Conservation (phyloP, 2,113 vertebrate species). For the Vanacampus margaritifer region DNA sequence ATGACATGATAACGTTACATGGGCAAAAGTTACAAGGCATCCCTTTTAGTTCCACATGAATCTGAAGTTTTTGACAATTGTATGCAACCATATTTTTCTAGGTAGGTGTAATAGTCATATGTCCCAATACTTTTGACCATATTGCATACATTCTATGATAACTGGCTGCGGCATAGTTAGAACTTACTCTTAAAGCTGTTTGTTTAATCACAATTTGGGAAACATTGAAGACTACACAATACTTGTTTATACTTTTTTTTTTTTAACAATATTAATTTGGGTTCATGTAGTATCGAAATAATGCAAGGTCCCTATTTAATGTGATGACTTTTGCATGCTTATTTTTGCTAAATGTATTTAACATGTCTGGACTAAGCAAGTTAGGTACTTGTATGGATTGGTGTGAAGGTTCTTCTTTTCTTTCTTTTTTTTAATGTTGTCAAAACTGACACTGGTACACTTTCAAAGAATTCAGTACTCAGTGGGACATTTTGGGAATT, state of each 20-base stretch:
- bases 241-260: not conserved
- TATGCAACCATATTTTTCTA: not conserved
- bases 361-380: not conserved
- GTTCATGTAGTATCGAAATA: not conserved
- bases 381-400: not conserved
- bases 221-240: not conserved
- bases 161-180: too few relatives aligned
- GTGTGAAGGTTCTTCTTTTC: not conserved
- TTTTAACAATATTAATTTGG: not conserved
- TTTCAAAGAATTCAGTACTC: not conserved
- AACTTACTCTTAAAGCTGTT: too few relatives aligned
- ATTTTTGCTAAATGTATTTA: not conserved
- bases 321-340: slow-evolving; percentile 1
- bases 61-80: too few relatives aligned
- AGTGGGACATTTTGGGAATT: not conserved
- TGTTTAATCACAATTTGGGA: too few relatives aligned
- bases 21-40: too few relatives aligned
- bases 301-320: not conserved
- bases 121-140: not conserved
- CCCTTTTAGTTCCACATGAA: too few relatives aligned
- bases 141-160: not conserved
- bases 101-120: not conserved
- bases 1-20: too few relatives aligned
- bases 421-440: not conserved
- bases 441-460: not conserved